Evolutionary conservation across 2,113 vertebrate genomes (phyloP).

Genomic region (Prunella himalayana): DNA sequence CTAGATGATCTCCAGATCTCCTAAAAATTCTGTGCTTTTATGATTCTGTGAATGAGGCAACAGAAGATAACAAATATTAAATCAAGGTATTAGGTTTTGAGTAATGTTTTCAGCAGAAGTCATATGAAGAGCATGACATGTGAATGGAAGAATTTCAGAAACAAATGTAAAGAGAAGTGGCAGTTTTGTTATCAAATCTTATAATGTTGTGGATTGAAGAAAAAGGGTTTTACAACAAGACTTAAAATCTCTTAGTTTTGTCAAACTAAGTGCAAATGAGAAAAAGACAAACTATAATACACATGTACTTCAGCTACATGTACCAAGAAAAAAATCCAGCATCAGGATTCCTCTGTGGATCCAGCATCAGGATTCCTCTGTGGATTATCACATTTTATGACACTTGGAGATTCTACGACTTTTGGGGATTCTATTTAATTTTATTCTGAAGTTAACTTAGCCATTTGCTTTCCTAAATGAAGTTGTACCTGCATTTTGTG

Average conservation of each 20-base stretch:
- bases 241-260: neutral
- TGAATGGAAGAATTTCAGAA: neutral
- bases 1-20: neutral
- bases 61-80: neutral
- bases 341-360: neutral
- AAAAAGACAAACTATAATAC: neutral
- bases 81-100: neutral
- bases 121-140: neutral
- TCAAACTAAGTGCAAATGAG: neutral
- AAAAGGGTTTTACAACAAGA: neutral
- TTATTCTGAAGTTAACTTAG: neutral
- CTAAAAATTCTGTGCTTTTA: neutral
- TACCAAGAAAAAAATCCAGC: neutral
- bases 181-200: neutral
- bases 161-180: neutral
- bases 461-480: neutral
- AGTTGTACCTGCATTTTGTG: fast-evolving
- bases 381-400: neutral
- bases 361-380: neutral
- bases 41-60: neutral
- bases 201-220: neutral
- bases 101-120: neutral
- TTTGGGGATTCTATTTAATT: neutral
- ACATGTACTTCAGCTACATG: fast-evolving
- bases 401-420: neutral